Evolutionary conservation across 2,113 vertebrate species (phyloP).

Genomic region (Pavo muticus): DNA sequence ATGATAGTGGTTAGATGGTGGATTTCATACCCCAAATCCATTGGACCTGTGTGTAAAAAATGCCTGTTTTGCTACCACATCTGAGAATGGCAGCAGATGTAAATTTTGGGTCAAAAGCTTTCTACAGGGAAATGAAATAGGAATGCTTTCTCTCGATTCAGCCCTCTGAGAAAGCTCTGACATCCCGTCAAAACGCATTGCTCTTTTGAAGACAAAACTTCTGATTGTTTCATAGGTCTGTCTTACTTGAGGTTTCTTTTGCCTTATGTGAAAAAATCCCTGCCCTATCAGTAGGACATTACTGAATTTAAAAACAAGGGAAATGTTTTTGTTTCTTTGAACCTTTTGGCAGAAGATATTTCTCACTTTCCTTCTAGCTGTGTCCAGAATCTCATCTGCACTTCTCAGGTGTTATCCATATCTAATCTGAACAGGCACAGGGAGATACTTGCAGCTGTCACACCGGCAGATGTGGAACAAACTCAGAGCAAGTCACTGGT

Average conservation of each 20-base stretch:
- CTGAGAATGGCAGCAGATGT: background rate
- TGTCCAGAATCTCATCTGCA: background rate
- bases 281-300: background rate
- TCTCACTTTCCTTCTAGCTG: slow-evolving; percentile 10
- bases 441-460: background rate
- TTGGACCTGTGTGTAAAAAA: background rate
- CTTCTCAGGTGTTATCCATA: background rate
- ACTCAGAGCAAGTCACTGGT: rapidly evolving
- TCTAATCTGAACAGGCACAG: slow-evolving; percentile 14
- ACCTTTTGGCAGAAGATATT: slow-evolving; percentile 10
- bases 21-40: background rate
- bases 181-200: background rate
- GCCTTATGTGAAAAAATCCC: background rate
- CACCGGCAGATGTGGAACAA: background rate
- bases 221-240: background rate
- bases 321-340: slow-evolving; percentile 11
- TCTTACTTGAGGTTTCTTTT: background rate
- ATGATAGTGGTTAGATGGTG: background rate
- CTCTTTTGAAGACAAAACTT: background rate
- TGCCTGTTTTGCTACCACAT: background rate
- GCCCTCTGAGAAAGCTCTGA: background rate
- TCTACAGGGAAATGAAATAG: background rate
- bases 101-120: background rate
- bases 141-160: background rate
- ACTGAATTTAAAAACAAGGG: background rate